Evolutionary conservation across 37 sponge, comb jelly and placozoan species (phyloP), one percentile per base, ranked within the genome.

Genomic region (Bolinopsis microptera): DNA sequence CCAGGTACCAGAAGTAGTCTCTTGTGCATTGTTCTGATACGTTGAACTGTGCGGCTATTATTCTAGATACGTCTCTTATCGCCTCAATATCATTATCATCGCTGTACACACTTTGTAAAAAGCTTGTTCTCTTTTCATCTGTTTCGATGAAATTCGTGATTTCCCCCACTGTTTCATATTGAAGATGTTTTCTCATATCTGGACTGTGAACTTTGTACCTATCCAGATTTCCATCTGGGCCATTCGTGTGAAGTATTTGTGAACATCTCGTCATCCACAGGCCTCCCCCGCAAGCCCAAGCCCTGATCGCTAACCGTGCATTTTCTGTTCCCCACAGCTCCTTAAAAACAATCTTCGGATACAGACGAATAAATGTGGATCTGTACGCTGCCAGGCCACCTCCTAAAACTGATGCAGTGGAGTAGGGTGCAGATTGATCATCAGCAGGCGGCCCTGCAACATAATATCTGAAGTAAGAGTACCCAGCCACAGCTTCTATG

Each of bases 261-360:
- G 80, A 77, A 32, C 80, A 77, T 32, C 80, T 1, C 21, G 80
- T 77, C 80, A 77, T 77, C 80, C 80, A 77, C 1, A 77, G 37
- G 0, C 80, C 80, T 0, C 33, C 80, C 21, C 80, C 80, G 35
- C 80, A 77, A 9, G 1, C 22, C 80, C 80, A 77, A 31, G 80
- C 80, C 21, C 80, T 28, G 35, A 77, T 27, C 1, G 80, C 80
- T 32, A 77, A 32, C 80, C 80, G 33, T 0, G 80, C 36, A 34
- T 77, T 77, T 32, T 77, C 80, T 35, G 80, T 32, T 32, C 80
- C 80, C 80, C 80, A 77, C 35, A 77, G 18, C 80, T 77, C 80
- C 27, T 34, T 3, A 32, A 32, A 77, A 1, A 77, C 35, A 32
- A 36, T 27, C 21, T 33, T 31, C 8, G 80, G 80, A 35, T 21